Percentiles rank a stretch among this genome's conserved stretches.
Conservation (phyloP, 1,140 invertebrate genomes). For the fruit fly (Drosophila melanogaster) region Release_6_plus_ISO1_MT NT_037436.4:19683001-19683500, state of each 20-base stretch:
- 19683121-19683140: slow-evolving; percentile 43
- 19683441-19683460: slow-evolving; percentile 4
- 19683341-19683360: slow-evolving; percentile 73
- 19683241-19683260: slow-evolving; percentile 23
- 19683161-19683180: slow-evolving; percentile 46
- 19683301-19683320: slow-evolving; percentile 70
- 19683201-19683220: slow-evolving; percentile 24
- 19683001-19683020: slow-evolving; percentile 58
- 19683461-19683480: slow-evolving; percentile 65
- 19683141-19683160: slow-evolving; percentile 72
- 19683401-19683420: slow-evolving; percentile 8
- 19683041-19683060: slow-evolving; percentile 31
- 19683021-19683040: slow-evolving; percentile 59
- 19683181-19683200: slow-evolving; percentile 27
- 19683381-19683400: slow-evolving; percentile 26
- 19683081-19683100: slow-evolving; percentile 45
- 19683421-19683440: neutral
- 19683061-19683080: slow-evolving; percentile 53
- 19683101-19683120: slow-evolving; percentile 51
- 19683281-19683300: slow-evolving; percentile 38
- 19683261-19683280: slow-evolving; percentile 18
- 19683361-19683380: slow-evolving; percentile 43
- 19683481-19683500: slow-evolving; percentile 61
- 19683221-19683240: slow-evolving; percentile 14
- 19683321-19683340: slow-evolving; percentile 68